phyloP scores from a whole-genome alignment of 2,113 vertebrate genomes.

The Pyxicephalus adspersus region DNA sequence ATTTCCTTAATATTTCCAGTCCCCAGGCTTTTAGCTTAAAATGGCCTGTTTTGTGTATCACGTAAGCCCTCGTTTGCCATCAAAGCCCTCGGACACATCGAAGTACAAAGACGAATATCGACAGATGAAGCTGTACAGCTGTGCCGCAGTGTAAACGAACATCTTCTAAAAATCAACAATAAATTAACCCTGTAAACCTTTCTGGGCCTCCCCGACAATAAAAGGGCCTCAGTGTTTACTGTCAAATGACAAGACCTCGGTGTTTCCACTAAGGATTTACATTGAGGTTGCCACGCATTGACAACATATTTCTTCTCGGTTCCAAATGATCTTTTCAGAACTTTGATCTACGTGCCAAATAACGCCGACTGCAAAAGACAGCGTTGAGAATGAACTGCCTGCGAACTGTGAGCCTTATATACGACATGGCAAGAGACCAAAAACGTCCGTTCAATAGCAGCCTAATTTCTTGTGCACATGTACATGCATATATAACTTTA shows the following conservation, averaged over 20 bases:
- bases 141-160: constrained; percentile 22
- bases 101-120: constrained; percentile 1
- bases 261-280: constrained; percentile 23
- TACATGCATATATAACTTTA: constrained; percentile 34
- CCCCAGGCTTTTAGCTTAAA: background rate
- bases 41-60: background rate
- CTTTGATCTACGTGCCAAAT: constrained; percentile 42
- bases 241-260: background rate
- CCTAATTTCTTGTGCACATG: constrained; percentile 45
- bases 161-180: background rate
- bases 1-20: too few relatives aligned
- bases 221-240: constrained; percentile 12
- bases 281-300: constrained; percentile 21
- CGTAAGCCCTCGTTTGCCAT: background rate
- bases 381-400: constrained; percentile 37
- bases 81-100: background rate
- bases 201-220: background rate
- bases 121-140: background rate
- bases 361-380: background rate
- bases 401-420: constrained; percentile 40
- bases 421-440: constrained; percentile 24
- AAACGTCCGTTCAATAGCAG: constrained; percentile 7
- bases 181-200: constrained; percentile 16
- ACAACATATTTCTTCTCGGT: constrained; percentile 26
- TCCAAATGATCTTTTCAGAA: constrained; percentile 4